Percentiles rank a stretch among this genome's conserved stretches.
Conservation (phyloP, 2,113 vertebrate genomes). For the Smithornis capensis region DNA sequence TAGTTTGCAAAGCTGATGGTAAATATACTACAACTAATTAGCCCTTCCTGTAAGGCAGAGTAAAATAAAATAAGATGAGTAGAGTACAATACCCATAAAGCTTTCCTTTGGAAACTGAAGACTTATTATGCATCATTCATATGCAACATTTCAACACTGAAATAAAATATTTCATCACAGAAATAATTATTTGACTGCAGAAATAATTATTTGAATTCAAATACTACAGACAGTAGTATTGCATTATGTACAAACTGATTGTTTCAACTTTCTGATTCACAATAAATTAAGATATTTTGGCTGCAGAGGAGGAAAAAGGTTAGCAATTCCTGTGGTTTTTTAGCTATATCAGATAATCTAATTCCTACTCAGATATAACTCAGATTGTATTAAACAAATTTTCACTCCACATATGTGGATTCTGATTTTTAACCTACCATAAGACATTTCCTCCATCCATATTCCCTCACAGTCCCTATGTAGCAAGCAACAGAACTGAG, state of each 20-base stretch:
- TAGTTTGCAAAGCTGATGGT: neutral
- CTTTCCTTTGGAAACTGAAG: neutral
- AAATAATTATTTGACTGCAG: too few relatives aligned
- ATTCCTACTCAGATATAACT: neutral
- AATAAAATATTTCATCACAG: neutral
- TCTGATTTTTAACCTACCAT: neutral
- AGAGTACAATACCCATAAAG: neutral
- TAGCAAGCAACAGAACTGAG: neutral
- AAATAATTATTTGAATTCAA: constrained; percentile 47
- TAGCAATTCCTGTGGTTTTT: neutral
- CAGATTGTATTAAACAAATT: neutral
- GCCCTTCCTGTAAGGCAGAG: neutral
- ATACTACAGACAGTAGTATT: neutral
- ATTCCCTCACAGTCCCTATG: rapidly evolving
- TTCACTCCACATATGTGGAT: neutral
- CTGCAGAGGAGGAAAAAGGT: neutral
- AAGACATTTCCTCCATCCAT: neutral
- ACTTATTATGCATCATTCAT: neutral
- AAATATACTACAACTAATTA: neutral
- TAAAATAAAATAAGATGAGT: neutral
- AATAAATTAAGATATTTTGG: neutral
- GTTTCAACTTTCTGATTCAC: neutral
- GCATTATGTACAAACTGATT: neutral
- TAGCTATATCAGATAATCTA: neutral
- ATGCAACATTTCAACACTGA: neutral